Conservation (phyloP, 2,797 vertebrate species). For the Notamacropus eugenii region DNA sequence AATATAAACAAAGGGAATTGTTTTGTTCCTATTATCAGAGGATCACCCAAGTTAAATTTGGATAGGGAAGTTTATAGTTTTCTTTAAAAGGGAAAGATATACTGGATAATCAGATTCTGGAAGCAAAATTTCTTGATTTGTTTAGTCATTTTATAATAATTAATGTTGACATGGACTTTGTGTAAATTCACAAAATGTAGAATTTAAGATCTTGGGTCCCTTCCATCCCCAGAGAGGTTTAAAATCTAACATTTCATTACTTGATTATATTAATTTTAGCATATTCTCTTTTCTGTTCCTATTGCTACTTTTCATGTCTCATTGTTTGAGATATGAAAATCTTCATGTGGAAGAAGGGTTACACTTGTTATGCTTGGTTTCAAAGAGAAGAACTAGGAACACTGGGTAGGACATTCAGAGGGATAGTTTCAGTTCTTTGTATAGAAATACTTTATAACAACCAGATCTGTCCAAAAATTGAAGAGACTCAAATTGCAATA, state of each 20-base stretch:
- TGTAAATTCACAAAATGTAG: conserved; percentile 42
- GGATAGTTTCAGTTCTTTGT: too few relatives aligned
- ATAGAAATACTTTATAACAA: too few relatives aligned
- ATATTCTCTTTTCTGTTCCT: background rate
- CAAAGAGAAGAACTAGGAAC: background rate
- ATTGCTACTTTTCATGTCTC: conserved; percentile 8
- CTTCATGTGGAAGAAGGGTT: background rate
- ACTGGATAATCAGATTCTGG: too few relatives aligned
- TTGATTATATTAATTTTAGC: conserved; percentile 33
- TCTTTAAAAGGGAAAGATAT: too few relatives aligned
- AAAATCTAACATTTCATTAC: conserved; percentile 10
- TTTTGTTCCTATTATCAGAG: background rate
- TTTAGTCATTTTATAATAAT: background rate
- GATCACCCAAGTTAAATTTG: background rate
- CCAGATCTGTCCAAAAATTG: too few relatives aligned
- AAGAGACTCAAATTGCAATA: too few relatives aligned
- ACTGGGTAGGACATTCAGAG: background rate
- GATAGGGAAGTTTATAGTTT: background rate
- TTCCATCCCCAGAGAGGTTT: background rate
- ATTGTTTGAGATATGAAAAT: background rate
- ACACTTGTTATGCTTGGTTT: too few relatives aligned
- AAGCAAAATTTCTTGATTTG: too few relatives aligned
- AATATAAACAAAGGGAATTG: background rate
- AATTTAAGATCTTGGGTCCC: background rate
- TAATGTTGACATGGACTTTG: background rate